These are phyloP conservation scores for Melieria crassipennis DNA, from an alignment of 2,888 invertebrate species.

Conservation along the genomic window DNA sequence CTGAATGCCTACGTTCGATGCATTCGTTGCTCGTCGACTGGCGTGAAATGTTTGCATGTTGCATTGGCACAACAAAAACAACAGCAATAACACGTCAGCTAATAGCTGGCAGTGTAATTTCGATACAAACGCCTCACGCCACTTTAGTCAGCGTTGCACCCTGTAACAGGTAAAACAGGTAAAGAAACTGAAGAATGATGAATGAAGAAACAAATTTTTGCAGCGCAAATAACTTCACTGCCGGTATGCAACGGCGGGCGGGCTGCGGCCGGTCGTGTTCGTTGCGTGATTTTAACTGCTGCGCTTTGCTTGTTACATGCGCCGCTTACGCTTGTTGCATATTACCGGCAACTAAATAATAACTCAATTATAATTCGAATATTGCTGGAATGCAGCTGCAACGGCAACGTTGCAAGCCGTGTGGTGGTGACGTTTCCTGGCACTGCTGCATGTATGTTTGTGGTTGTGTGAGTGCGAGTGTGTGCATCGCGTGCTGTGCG, in stretches of 20 bases:
- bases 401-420: constrained; percentile 9
- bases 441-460: neutral
- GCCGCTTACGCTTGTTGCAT: constrained; percentile 18
- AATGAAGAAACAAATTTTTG: too few species aligned
- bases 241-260: neutral
- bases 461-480: neutral
- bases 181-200: too few species aligned
- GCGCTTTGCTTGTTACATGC: neutral
- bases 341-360: constrained; percentile 43
- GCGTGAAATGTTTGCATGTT: neutral
- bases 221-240: neutral
- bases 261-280: neutral
- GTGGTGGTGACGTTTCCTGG: neutral
- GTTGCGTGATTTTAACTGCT: neutral
- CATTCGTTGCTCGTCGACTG: neutral
- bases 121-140: too few species aligned
- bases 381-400: constrained; percentile 39
- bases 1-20: neutral
- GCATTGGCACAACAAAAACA: too few species aligned
- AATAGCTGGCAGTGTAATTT: constrained; percentile 11
- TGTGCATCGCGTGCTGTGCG: neutral
- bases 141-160: too few species aligned
- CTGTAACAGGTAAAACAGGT: too few species aligned
- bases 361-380: constrained; percentile 48
- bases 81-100: constrained; percentile 23